Conservation (phyloP, 1,140 invertebrate genomes). For the Cylas formicarius region DNA sequence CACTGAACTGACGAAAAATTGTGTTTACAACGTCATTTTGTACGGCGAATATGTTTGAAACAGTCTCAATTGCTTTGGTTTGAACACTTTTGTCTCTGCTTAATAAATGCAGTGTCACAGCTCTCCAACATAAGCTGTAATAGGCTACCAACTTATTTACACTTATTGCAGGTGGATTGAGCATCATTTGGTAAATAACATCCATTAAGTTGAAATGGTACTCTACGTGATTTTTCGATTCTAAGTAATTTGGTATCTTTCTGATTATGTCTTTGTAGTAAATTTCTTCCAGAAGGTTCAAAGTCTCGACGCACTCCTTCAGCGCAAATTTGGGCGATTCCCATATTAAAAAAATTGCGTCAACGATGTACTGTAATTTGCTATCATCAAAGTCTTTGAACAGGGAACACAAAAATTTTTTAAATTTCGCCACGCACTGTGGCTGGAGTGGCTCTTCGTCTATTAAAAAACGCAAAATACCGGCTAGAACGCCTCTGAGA, state of each 20-base stretch:
- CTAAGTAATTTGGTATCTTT: constrained; percentile 15
- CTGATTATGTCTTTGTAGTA: constrained; percentile 19
- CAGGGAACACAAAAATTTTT: constrained; percentile 18
- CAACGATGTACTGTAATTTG: constrained; percentile 10
- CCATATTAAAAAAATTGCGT: not conserved
- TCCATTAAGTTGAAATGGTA: constrained; percentile 20
- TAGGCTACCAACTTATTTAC: constrained; percentile 17
- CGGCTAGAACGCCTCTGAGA: too few relatives aligned
- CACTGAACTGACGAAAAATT: too few relatives aligned
- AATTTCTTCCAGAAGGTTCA: constrained; percentile 16
- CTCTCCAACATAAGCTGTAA: constrained; percentile 13
- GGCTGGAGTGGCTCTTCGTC: too few relatives aligned
- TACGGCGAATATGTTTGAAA: constrained; percentile 20
- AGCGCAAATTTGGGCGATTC: constrained; percentile 7
- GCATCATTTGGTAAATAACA: constrained; percentile 12
- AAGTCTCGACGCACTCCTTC: constrained; percentile 22
- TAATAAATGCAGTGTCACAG: constrained; percentile 18
- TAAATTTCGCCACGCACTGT: constrained; percentile 18
- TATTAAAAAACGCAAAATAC: too few relatives aligned
- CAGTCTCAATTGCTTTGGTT: constrained; percentile 16
- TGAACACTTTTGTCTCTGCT: constrained; percentile 15
- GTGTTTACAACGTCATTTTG: too few relatives aligned
- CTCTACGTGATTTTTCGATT: constrained; percentile 20
- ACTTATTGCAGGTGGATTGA: constrained; percentile 10
- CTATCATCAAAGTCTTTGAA: constrained; percentile 15